phyloP scores from a whole-genome alignment of 2,888 invertebrate species.

The Phalangium opilio region DNA sequence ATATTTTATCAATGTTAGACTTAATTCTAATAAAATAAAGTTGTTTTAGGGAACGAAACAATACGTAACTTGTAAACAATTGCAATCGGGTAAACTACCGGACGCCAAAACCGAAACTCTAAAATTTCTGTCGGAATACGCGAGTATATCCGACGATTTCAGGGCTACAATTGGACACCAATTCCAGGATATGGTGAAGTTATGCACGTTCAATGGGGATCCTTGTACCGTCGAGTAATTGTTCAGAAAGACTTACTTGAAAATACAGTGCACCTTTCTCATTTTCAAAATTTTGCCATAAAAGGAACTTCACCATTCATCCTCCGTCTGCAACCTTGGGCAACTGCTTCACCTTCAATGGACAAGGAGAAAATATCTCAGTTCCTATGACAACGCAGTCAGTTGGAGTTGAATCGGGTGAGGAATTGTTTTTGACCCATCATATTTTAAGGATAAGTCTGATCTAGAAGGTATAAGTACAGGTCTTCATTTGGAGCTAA shows the following conservation, averaged over 20 bases:
- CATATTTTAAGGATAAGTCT: too few relatives aligned
- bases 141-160: not conserved
- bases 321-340: constrained; percentile 2
- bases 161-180: constrained; percentile 5
- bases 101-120: too few relatives aligned
- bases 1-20: too few relatives aligned
- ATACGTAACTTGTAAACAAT: too few relatives aligned
- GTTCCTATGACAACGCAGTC: constrained; percentile 6
- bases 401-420: constrained; percentile 13
- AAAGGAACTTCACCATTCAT: constrained; percentile 8
- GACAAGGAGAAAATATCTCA: not conserved
- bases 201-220: constrained; percentile 10
- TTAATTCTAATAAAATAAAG: too few relatives aligned
- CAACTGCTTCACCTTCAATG: constrained; percentile 14
- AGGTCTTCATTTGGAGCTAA: constrained; percentile 10
- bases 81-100: too few relatives aligned
- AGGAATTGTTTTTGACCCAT: not conserved
- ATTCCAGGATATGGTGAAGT: constrained; percentile 2
- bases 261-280: too few relatives aligned
- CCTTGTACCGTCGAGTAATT: constrained; percentile 8
- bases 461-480: too few relatives aligned
- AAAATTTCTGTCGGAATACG: too few relatives aligned
- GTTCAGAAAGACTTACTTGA: too few relatives aligned
- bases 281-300: not conserved
- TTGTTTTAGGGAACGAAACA: too few relatives aligned